These are phyloP conservation scores for Reticulitermes lucifugus DNA, from an alignment of 2,888 invertebrate species.

Conservation along the genomic window DNA sequence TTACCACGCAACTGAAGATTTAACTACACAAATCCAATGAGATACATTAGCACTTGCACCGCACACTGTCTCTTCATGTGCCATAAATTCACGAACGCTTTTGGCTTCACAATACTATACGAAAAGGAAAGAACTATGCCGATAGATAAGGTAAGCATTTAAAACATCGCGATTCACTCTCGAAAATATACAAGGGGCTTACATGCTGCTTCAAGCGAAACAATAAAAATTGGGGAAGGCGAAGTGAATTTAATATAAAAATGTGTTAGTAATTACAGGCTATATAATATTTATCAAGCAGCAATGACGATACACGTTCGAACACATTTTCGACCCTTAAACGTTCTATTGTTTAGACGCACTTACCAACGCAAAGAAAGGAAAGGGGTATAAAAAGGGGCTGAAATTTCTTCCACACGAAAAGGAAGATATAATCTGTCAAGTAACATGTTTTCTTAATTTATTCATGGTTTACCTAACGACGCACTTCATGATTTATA, in stretches of 20 bases:
- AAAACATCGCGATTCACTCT: not conserved
- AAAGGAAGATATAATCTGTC: too few species aligned
- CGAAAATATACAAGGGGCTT: too few species aligned
- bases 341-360: not conserved
- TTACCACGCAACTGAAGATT: too few species aligned
- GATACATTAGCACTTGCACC: too few species aligned
- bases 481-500: too few species aligned
- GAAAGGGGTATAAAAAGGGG: too few species aligned
- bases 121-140: not conserved
- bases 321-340: not conserved
- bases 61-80: too few species aligned
- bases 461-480: too few species aligned
- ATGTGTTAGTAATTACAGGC: not conserved
- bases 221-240: not conserved
- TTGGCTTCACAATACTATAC: not conserved
- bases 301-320: not conserved
- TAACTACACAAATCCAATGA: too few species aligned
- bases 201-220: not conserved
- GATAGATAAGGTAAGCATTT: not conserved
- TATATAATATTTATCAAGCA: not conserved
- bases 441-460: too few species aligned
- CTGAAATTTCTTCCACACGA: too few species aligned
- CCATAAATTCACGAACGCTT: too few species aligned
- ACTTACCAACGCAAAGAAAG: not conserved
- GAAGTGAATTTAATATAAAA: not conserved